A percentile compares a stretch with the other conserved stretches of the same genome.
Conservation (phyloP, 1,140 invertebrate genomes). For the Drosophila pseudoananassae region DNA sequence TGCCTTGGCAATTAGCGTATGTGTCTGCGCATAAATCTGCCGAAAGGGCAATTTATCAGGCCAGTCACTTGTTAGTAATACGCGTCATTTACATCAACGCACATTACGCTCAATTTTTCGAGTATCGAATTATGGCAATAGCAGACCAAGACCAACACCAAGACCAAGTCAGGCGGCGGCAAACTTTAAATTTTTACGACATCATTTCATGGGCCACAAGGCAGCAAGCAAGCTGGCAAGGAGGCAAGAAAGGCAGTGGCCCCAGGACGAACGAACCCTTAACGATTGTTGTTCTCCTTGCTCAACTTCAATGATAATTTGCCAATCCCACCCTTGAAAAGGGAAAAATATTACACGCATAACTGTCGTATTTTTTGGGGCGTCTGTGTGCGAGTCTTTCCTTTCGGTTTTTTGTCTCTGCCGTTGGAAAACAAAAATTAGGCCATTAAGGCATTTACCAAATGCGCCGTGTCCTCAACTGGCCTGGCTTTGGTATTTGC, state of each 20-base stretch:
- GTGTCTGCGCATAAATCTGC: conserved; percentile 60
- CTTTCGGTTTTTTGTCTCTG: conserved; percentile 35
- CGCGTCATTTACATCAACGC: conserved; percentile 83
- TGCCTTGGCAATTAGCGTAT: conserved; percentile 63
- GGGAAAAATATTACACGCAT: conserved; percentile 78
- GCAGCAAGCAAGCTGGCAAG: conserved; percentile 14
- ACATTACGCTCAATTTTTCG: conserved; percentile 79
- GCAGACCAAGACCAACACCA: conserved; percentile 15
- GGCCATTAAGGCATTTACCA: conserved; percentile 82
- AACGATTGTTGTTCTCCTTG: conserved; percentile 44
- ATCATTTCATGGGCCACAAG: conserved; percentile 81
- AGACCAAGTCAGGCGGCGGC: conserved; percentile 52
- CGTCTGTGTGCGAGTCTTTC: conserved; percentile 15
- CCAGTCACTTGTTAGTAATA: conserved; percentile 80
- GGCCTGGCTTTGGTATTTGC: conserved; percentile 39
- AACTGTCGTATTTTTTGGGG: conserved; percentile 68
- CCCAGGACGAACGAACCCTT: conserved; percentile 58
- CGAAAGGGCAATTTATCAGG: conserved; percentile 34
- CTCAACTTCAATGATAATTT: conserved; percentile 74
- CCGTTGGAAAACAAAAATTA: conserved; percentile 74
- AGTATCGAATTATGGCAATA: conserved; percentile 72
- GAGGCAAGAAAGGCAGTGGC: background rate
- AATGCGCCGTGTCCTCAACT: conserved; percentile 76
- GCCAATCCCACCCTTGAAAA: conserved; percentile 36
- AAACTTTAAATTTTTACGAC: conserved; percentile 82